Percentiles rank a stretch among this genome's conserved stretches.
Conservation (phyloP, 2,113 vertebrate species). For the Ovibos moschatus region DNA sequence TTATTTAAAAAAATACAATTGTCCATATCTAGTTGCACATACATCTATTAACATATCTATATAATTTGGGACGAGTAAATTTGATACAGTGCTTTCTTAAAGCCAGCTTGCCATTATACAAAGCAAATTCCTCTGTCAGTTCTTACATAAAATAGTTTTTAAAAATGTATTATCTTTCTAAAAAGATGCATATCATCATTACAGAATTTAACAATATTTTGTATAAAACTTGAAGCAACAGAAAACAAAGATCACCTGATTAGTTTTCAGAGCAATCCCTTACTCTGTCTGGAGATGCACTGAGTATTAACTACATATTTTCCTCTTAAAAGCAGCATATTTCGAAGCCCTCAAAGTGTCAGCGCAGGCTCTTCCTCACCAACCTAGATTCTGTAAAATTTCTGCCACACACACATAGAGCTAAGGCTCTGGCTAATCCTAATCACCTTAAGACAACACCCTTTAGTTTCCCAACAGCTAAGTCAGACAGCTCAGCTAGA, state of each 20-base stretch:
- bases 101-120: conserved; percentile 82
- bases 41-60: conserved; percentile 79
- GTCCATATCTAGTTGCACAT: conserved; percentile 82
- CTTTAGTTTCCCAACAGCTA: background rate
- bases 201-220: conserved; percentile 65
- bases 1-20: conserved; percentile 89
- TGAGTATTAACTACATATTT: background rate
- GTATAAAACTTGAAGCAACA: conserved; percentile 80
- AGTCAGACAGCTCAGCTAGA: background rate
- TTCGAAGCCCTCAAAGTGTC: conserved; percentile 52
- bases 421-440: background rate
- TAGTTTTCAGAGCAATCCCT: conserved; percentile 76
- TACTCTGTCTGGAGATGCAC: conserved; percentile 9
- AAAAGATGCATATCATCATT: conserved; percentile 74
- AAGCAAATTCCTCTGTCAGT: conserved; percentile 81
- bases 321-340: conserved; percentile 34
- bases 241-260: conserved; percentile 71
- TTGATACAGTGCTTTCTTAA: conserved; percentile 81
- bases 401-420: background rate
- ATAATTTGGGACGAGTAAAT: conserved; percentile 77
- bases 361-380: background rate
- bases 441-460: conserved; percentile 39
- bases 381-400: background rate
- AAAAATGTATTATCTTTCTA: conserved; percentile 63
- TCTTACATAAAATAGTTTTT: conserved; percentile 81